Evolutionary conservation across 1,140 invertebrate species (phyloP).

Genomic region (Megalopta genalis): DNA sequence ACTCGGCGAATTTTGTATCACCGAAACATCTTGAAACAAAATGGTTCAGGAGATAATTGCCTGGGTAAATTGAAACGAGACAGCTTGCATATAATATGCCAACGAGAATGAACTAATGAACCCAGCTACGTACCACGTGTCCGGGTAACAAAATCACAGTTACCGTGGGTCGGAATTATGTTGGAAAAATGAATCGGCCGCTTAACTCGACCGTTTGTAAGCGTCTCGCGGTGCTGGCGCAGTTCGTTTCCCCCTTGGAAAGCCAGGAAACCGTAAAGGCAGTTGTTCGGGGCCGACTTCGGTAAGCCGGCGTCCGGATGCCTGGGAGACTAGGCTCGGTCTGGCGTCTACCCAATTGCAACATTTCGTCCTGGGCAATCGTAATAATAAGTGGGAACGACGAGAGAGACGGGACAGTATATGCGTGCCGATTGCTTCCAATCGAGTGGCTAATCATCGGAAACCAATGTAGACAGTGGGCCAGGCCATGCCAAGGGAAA

Average conservation of each 20-base stretch:
- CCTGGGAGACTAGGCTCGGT: neutral
- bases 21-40: no score
- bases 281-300: slow-evolving; percentile 20
- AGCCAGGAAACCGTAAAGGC: slow-evolving; percentile 24
- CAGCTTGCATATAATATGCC: neutral
- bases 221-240: neutral
- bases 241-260: neutral
- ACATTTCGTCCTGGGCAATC: slow-evolving; percentile 17
- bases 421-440: slow-evolving; percentile 69
- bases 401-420: neutral
- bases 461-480: slow-evolving; percentile 68
- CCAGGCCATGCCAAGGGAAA: neutral
- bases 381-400: slow-evolving; percentile 55
- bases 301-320: neutral
- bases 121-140: neutral
- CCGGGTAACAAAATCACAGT: neutral
- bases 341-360: slow-evolving; percentile 31
- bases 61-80: no score
- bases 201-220: neutral
- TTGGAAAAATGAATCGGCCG: slow-evolving; percentile 3
- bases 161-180: neutral
- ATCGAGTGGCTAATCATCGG: slow-evolving; percentile 73
- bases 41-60: no score
- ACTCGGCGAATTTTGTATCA: no score
- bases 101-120: neutral